These are phyloP conservation scores for Numida meleagris DNA, from an alignment of 2,113 vertebrate species.

Conservation along the genomic window DNA sequence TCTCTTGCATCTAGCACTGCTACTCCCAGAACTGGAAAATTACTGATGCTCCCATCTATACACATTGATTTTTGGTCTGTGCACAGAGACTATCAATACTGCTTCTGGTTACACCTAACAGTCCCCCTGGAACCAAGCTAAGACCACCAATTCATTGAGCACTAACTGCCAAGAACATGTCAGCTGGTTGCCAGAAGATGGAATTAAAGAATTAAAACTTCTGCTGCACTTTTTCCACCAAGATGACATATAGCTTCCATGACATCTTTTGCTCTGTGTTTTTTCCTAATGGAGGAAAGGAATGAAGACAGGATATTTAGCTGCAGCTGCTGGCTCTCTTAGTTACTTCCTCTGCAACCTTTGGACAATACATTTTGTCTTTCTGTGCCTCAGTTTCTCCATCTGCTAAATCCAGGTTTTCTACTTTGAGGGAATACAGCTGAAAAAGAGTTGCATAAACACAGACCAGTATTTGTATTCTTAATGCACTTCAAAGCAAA, in stretches of 20 bases:
- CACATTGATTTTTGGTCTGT: neutral
- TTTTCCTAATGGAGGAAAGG: neutral
- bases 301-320: neutral
- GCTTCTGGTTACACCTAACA: neutral
- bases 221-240: neutral
- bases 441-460: neutral
- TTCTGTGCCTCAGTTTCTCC: neutral
- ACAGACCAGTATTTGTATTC: neutral
- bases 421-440: neutral
- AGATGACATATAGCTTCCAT: rapidly evolving
- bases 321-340: neutral
- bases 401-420: neutral
- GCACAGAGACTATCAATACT: neutral
- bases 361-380: neutral
- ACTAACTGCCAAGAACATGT: neutral
- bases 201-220: neutral
- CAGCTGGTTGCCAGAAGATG: neutral
- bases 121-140: neutral
- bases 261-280: neutral
- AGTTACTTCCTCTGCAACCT: neutral
- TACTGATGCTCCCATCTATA: neutral
- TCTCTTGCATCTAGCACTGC: neutral
- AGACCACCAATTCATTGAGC: neutral
- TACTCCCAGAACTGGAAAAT: neutral
- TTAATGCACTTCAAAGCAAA: neutral